Conservation (phyloP, 2,888 invertebrate genomes). For the Holacanthella duospinosa region DNA sequence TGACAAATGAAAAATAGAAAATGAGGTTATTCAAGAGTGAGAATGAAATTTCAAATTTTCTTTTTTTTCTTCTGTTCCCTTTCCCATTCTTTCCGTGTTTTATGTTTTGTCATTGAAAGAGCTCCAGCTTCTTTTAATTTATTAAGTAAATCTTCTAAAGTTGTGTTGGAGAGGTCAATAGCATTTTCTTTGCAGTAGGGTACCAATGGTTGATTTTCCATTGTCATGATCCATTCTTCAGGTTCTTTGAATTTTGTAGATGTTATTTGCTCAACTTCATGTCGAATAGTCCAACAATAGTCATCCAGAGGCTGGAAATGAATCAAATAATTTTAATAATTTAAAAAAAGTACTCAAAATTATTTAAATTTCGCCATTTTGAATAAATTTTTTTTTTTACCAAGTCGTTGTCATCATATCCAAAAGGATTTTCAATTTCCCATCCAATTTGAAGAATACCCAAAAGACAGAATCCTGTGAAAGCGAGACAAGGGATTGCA, state of each 20-base stretch:
- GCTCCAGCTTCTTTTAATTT: not conserved
- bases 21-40: no score
- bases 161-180: not conserved
- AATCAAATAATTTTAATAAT: not conserved
- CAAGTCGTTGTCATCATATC: constrained; percentile 5
- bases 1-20: no score
- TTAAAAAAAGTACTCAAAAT: no score
- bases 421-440: constrained; percentile 4
- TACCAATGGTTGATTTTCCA: not conserved
- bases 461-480: not conserved
- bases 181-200: not conserved
- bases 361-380: not conserved
- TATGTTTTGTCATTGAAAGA: not conserved
- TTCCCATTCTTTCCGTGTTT: not conserved
- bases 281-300: not conserved
- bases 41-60: no score
- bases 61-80: not conserved
- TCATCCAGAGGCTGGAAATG: constrained; percentile 2
- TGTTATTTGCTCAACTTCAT: not conserved
- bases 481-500: not conserved
- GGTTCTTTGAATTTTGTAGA: not conserved
- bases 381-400: not conserved
- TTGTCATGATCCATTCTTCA: not conserved
- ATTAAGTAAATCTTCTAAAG: not conserved
- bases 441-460: not conserved